Evolutionary conservation across 1,140 invertebrate genomes (phyloP).

Genomic region (Araneus ventricosus): DNA sequence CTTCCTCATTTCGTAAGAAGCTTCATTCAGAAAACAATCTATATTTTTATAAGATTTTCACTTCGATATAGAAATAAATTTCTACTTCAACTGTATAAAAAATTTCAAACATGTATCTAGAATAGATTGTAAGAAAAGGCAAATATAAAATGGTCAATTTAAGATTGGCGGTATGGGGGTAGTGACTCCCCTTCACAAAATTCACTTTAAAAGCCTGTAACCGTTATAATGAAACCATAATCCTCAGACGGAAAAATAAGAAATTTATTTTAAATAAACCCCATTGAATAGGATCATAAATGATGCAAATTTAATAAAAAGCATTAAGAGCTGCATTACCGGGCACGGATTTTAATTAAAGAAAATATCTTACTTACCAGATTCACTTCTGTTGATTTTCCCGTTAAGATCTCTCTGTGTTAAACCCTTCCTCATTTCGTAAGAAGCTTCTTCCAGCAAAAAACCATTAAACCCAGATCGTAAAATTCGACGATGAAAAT

Average conservation of each 20-base stretch:
- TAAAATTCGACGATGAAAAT: slow-evolving; percentile 55
- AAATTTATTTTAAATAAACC: not conserved
- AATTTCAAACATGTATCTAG: no score
- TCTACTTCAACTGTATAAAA: no score
- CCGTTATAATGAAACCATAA: not conserved
- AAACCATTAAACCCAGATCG: slow-evolving; percentile 39
- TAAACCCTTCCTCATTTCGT: slow-evolving; percentile 20
- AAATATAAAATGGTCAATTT: no score
- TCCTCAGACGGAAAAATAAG: not conserved
- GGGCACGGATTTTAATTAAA: slow-evolving; percentile 30
- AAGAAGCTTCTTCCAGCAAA: not conserved
- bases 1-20: slow-evolving; percentile 20
- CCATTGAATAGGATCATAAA: not conserved
- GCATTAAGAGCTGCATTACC: not conserved
- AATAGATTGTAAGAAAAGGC: no score
- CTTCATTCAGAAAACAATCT: no score
- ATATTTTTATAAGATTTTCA: no score
- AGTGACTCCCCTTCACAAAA: no score
- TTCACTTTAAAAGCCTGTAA: not conserved
- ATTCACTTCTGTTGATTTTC: slow-evolving; percentile 34
- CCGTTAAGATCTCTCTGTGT: not conserved
- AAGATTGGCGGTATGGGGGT: no score
- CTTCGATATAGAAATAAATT: no score
- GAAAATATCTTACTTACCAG: not conserved
- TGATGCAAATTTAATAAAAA: slow-evolving; percentile 7